phyloP scores from a whole-genome alignment of 2,113 vertebrate genomes.

The Charadrius vociferus region DNA sequence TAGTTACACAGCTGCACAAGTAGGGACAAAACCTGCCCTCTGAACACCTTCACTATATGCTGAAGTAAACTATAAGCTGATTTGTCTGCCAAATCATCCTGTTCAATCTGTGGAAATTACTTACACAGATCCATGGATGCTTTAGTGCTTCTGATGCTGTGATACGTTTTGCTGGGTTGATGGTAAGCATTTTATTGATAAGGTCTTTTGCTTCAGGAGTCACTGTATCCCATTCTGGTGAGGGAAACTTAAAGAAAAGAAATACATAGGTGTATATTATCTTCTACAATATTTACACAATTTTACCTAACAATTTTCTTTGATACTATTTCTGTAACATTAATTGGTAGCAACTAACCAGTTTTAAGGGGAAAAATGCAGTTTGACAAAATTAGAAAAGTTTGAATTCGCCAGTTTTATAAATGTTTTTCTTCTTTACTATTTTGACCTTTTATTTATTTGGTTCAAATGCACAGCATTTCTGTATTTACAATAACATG shows the following conservation, averaged over 20 bases:
- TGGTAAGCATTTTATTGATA: constrained; percentile 98
- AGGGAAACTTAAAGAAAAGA: constrained; percentile 86
- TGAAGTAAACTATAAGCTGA: neutral
- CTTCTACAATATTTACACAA: neutral
- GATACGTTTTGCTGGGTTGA: constrained; percentile 94
- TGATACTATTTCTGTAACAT: neutral
- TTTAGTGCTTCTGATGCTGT: constrained; percentile 92
- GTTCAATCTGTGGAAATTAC: constrained; percentile 23
- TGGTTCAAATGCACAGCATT: neutral
- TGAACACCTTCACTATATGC: neutral
- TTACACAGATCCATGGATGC: constrained; percentile 97
- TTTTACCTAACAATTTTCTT: neutral
- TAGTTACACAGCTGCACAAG: neutral
- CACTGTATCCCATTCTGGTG: constrained; percentile 97
- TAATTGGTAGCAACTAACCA: neutral
- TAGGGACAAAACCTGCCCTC: neutral
- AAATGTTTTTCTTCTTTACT: neutral
- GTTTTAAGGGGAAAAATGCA: neutral
- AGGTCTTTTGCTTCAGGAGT: constrained; percentile 98
- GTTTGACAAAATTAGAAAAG: neutral
- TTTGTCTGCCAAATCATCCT: neutral
- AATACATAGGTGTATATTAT: neutral
- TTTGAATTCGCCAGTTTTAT: neutral
- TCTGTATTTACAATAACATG: neutral
- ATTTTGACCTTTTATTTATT: neutral